These are phyloP conservation scores for Genyomyrus donnyi DNA, from an alignment of 2,113 vertebrate genomes.

Conservation along the genomic window DNA sequence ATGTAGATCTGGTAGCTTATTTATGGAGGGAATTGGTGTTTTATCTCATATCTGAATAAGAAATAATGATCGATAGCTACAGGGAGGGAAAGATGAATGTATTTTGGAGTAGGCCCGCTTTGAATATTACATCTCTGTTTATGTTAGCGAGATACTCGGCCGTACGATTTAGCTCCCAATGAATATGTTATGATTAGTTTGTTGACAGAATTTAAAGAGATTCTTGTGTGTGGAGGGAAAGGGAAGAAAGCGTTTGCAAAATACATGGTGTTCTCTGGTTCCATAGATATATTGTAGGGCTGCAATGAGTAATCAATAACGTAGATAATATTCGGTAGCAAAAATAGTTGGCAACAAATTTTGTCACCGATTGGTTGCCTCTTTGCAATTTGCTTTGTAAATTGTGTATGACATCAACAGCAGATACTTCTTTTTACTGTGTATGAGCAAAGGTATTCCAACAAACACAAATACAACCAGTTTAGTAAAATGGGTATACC, in stretches of 20 bases:
- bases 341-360: neutral
- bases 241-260: neutral
- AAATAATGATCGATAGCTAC: constrained; percentile 15
- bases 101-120: neutral
- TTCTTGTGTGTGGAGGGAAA: neutral
- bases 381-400: neutral
- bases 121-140: constrained; percentile 1
- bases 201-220: constrained; percentile 2
- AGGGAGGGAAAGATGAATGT: neutral
- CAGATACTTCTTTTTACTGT: neutral
- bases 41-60: constrained; percentile 5
- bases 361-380: neutral
- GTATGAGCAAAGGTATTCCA: neutral
- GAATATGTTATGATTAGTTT: neutral
- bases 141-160: neutral
- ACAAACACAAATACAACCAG: neutral
- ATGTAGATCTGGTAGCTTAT: neutral
- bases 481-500: neutral
- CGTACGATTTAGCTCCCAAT: constrained; percentile 8
- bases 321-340: neutral
- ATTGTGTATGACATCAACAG: neutral
- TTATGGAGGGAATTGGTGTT: neutral
- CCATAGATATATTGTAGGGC: neutral
- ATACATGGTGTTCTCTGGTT: neutral
- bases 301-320: neutral